Conservation (phyloP, 2,888 invertebrate species). For the Seira musarum region DNA sequence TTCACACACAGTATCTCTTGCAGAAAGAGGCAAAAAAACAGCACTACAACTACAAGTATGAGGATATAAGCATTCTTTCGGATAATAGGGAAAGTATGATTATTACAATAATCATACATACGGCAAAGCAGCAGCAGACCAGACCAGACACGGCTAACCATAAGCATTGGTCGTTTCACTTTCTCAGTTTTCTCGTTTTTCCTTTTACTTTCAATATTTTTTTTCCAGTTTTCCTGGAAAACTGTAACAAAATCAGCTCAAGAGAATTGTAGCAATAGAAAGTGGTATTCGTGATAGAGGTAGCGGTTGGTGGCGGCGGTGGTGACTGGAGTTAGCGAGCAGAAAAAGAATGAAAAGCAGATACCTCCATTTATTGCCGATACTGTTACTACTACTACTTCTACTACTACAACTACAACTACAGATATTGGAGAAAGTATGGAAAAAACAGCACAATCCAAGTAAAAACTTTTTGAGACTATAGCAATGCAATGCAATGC, state of each 20-base stretch:
- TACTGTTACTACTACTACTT: constrained; percentile 22
- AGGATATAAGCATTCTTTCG: too few species aligned
- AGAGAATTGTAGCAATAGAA: constrained; percentile 12
- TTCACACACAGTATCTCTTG: too few species aligned
- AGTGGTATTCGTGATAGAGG: not conserved
- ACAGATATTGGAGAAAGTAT: constrained; percentile 2
- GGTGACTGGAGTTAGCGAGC: constrained; percentile 13
- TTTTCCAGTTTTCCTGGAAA: not conserved
- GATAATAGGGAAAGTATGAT: too few species aligned
- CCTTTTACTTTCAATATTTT: constrained; percentile 16
- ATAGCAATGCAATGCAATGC: not conserved
- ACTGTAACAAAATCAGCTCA: constrained; percentile 4
- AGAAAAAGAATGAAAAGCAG: constrained; percentile 14
- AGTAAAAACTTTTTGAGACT: not conserved
- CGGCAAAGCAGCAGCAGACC: too few species aligned
- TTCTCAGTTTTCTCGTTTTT: constrained; percentile 11
- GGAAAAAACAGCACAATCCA: not conserved
- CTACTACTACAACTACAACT: constrained; percentile 9
- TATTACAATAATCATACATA: too few species aligned
- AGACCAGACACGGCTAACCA: too few species aligned
- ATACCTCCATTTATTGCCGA: constrained; percentile 41
- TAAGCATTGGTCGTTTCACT: not conserved
- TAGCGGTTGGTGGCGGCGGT: constrained; percentile 16
- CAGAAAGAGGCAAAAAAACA: too few species aligned
- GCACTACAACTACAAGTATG: too few species aligned